These are phyloP conservation scores for Pteromalus puparum DNA, from an alignment of 1,140 invertebrate species.

Conservation along the genomic window DNA sequence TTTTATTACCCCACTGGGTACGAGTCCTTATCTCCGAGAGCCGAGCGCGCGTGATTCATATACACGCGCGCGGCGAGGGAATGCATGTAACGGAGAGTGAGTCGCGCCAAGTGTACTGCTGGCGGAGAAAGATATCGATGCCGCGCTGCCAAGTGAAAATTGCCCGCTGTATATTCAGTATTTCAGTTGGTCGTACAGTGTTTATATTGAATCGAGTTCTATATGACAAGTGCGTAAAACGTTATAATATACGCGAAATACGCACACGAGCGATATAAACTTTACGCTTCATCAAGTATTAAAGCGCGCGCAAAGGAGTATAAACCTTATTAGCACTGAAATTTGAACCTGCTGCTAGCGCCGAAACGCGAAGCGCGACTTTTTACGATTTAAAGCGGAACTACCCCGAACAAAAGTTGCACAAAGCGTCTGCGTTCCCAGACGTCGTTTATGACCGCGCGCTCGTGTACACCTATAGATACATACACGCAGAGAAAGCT, in stretches of 20 bases:
- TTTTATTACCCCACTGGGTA: slow-evolving; percentile 29
- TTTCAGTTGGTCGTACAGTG: too few species aligned
- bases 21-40: neutral
- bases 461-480: slow-evolving; percentile 44
- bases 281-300: slow-evolving; percentile 2
- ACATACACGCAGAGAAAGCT: neutral
- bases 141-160: too few species aligned
- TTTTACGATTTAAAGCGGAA: slow-evolving; percentile 47
- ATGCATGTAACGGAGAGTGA: neutral
- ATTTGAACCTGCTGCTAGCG: neutral
- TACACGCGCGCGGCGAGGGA: neutral
- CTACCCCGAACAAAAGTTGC: slow-evolving; percentile 15
- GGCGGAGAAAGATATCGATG: neutral
- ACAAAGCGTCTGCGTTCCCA: slow-evolving; percentile 61
- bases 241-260: too few species aligned
- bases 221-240: too few species aligned
- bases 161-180: too few species aligned
- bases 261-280: too few species aligned
- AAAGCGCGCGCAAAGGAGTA: neutral
- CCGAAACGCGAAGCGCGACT: neutral
- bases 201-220: too few species aligned
- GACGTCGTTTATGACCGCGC: slow-evolving; percentile 64
- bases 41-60: slow-evolving; percentile 4
- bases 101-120: neutral
- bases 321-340: slow-evolving; percentile 30